A percentile compares a stretch with the other conserved stretches of the same genome.
Evolutionary conservation across 2,797 vertebrate genomes (phyloP).

Genomic region (Gorsachius magnificus): DNA sequence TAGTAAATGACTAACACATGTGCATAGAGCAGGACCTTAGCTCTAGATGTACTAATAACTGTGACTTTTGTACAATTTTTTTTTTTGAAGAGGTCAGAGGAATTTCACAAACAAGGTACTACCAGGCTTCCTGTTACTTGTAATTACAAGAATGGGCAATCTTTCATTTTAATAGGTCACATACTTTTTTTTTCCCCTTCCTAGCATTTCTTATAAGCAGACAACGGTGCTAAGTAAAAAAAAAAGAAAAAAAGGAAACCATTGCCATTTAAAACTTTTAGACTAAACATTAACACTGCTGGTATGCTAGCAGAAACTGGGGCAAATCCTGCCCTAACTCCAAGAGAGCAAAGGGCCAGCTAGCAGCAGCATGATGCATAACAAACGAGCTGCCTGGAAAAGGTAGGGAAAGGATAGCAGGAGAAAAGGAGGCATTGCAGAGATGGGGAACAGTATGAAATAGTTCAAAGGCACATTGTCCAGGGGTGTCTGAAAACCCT

Average conservation of each 20-base stretch:
- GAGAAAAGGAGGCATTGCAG: background rate
- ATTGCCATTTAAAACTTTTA: slow-evolving; percentile 58
- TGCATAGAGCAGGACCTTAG: slow-evolving; percentile 32
- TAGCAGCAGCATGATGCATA: background rate
- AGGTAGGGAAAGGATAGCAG: slow-evolving; percentile 13
- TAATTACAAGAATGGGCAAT: slow-evolving; percentile 62
- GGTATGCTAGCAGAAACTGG: slow-evolving; percentile 11
- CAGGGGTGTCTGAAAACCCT: background rate
- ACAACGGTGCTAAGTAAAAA: background rate
- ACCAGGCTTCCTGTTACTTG: slow-evolving; percentile 59
- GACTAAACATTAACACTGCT: slow-evolving; percentile 45
- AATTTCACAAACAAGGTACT: slow-evolving; percentile 60
- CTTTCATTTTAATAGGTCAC: slow-evolving; percentile 67
- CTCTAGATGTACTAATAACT: slow-evolving; percentile 53
- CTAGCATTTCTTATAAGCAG: slow-evolving; percentile 25
- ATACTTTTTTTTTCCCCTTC: background rate
- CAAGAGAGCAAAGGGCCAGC: slow-evolving; percentile 1
- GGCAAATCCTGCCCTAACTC: slow-evolving; percentile 26
- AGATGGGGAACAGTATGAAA: background rate
- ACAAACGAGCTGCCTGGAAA: background rate
- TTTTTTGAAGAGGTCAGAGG: slow-evolving; percentile 38
- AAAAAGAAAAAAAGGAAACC: background rate
- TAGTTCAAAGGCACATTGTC: background rate
- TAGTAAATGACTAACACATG: slow-evolving; percentile 59
- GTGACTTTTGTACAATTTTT: slow-evolving; percentile 40